Evolutionary conservation across 1,140 invertebrate species (phyloP).

Genomic region (Drosophila pandora): DNA sequence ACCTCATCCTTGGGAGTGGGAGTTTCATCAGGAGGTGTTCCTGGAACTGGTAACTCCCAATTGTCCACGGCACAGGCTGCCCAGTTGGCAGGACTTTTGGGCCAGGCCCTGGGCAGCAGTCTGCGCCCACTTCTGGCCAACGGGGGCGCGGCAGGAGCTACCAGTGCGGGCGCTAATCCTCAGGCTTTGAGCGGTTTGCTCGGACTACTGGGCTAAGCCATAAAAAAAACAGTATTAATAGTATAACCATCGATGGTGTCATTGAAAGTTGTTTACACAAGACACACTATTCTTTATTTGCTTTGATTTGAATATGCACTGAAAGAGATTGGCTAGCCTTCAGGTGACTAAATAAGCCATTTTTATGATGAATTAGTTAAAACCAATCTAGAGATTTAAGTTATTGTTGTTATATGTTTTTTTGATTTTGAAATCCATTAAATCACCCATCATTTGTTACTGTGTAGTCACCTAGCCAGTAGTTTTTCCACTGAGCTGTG

Average conservation of each 20-base stretch:
- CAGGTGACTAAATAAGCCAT: not conserved
- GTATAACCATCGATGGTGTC: not conserved
- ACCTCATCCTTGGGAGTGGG: not conserved
- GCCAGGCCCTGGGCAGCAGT: constrained; percentile 67
- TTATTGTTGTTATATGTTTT: not conserved
- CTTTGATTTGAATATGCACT: not conserved
- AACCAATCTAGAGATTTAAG: not conserved
- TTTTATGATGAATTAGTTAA: not conserved
- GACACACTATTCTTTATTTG: not conserved
- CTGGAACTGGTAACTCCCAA: constrained; percentile 33
- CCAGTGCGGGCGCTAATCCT: constrained; percentile 31
- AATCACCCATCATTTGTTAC: not conserved
- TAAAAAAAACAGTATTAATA: constrained; percentile 29
- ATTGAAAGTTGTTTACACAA: not conserved
- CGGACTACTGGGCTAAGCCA: constrained; percentile 45
- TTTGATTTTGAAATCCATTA: not conserved
- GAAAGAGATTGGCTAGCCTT: not conserved
- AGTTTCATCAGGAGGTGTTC: not conserved
- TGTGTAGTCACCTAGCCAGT: not conserved
- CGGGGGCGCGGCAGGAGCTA: constrained; percentile 31
- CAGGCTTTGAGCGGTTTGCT: constrained; percentile 54
- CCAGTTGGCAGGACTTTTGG: constrained; percentile 58
- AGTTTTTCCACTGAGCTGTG: not conserved
- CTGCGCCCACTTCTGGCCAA: constrained; percentile 62
- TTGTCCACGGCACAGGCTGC: constrained; percentile 54